Evolutionary conservation across 1,140 invertebrate genomes (phyloP).

Genomic region (Drosophila melanogaster): Release_6_plus_ISO1_MT NT_033779.5:15305501-15306000

Average conservation of each 20-base stretch:
- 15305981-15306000: too few species aligned
- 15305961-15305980: too few species aligned
- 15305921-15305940: too few species aligned
- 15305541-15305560: constrained; percentile 66
- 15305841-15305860: background rate
- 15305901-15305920: too few species aligned
- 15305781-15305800: constrained; percentile 66
- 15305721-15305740: constrained; percentile 13
- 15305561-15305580: constrained; percentile 44
- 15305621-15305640: constrained; percentile 46
- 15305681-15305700: constrained; percentile 59
- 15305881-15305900: background rate
- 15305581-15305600: constrained; percentile 23
- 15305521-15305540: constrained; percentile 21
- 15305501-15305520: constrained; percentile 69
- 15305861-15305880: background rate
- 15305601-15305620: constrained; percentile 30
- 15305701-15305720: constrained; percentile 44
- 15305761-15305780: constrained; percentile 51
- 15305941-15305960: too few species aligned
- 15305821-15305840: constrained; percentile 34
- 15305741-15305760: constrained; percentile 56
- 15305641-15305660: constrained; percentile 69
- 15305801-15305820: constrained; percentile 61
- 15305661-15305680: constrained; percentile 63